A percentile compares a stretch with the other conserved stretches of the same genome.
Conservation (phyloP, 2,797 vertebrate species). For the Melanotaenia parkinsoni region DNA sequence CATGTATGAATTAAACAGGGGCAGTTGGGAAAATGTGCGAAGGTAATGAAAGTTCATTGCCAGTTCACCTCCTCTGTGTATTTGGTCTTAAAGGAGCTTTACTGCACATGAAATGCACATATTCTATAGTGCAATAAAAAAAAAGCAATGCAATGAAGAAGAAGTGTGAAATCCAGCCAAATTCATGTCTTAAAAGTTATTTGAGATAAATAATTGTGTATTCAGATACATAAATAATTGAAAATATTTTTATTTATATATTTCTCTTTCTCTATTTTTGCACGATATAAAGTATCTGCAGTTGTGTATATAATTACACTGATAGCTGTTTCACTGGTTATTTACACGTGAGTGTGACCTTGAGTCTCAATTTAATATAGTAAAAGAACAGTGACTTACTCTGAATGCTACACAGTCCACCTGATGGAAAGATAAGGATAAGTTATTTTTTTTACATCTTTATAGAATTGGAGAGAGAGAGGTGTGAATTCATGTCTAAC, state of each 20-base stretch:
- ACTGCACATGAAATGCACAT: not conserved
- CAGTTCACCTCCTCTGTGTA: slow-evolving; percentile 26
- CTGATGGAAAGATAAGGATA: not conserved
- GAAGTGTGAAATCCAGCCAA: not conserved
- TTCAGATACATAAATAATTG: not conserved
- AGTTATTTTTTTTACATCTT: slow-evolving; percentile 6
- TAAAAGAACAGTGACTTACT: not conserved
- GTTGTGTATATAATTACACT: slow-evolving; percentile 2
- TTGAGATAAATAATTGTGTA: not conserved
- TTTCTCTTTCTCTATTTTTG: not conserved
- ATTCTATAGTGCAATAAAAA: not conserved
- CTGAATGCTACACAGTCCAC: slow-evolving; percentile 4
- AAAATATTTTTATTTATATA: not conserved
- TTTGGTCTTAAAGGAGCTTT: slow-evolving; percentile 8
- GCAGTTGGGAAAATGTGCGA: slow-evolving; percentile 17
- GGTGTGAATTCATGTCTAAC: not conserved
- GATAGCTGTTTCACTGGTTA: not conserved
- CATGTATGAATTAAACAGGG: slow-evolving; percentile 35
- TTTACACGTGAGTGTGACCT: no score
- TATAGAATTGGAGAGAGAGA: not conserved
- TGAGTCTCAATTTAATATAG: not conserved
- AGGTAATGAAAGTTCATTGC: slow-evolving; percentile 16
- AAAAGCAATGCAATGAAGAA: not conserved
- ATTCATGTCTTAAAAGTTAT: not conserved
- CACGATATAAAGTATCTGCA: not conserved